phyloP scores from a whole-genome alignment of 2,888 invertebrate genomes.

The Junonia oenone region DNA sequence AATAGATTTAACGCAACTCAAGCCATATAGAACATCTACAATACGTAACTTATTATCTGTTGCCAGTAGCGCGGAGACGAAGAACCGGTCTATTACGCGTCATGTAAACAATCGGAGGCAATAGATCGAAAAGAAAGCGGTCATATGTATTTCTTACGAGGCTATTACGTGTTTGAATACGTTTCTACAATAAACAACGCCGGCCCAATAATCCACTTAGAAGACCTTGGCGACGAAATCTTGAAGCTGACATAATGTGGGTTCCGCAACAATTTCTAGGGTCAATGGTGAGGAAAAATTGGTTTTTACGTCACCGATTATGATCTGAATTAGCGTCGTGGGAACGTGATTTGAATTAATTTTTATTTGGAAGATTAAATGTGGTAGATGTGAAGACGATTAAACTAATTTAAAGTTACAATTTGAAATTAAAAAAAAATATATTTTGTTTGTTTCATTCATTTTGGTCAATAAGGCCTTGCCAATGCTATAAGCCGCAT shows the following conservation, averaged over 20 bases:
- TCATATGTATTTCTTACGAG: background rate
- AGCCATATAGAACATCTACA: background rate
- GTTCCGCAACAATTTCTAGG: background rate
- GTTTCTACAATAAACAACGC: constrained; percentile 6
- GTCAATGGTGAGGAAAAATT: background rate
- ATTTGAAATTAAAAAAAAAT: no score
- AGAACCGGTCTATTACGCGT: constrained; percentile 18
- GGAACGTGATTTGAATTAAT: background rate
- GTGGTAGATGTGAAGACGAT: no score
- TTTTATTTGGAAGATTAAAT: background rate
- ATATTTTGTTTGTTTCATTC: no score
- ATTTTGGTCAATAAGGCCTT: no score
- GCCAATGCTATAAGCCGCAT: no score
- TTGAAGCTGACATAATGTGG: background rate
- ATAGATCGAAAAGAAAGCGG: constrained; percentile 21
- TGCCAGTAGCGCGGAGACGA: background rate
- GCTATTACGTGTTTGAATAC: constrained; percentile 10
- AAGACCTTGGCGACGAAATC: constrained; percentile 16
- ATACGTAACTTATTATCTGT: constrained; percentile 1
- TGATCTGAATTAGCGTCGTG: background rate
- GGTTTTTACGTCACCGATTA: background rate
- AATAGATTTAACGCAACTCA: no score
- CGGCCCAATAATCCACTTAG: constrained; percentile 16
- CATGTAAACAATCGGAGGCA: background rate
- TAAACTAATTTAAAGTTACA: no score